Percentiles rank a stretch among this genome's conserved stretches.
These are phyloP conservation scores for Neoniphon sammara DNA, from an alignment of 2,797 vertebrate genomes.

Conservation along the genomic window DNA sequence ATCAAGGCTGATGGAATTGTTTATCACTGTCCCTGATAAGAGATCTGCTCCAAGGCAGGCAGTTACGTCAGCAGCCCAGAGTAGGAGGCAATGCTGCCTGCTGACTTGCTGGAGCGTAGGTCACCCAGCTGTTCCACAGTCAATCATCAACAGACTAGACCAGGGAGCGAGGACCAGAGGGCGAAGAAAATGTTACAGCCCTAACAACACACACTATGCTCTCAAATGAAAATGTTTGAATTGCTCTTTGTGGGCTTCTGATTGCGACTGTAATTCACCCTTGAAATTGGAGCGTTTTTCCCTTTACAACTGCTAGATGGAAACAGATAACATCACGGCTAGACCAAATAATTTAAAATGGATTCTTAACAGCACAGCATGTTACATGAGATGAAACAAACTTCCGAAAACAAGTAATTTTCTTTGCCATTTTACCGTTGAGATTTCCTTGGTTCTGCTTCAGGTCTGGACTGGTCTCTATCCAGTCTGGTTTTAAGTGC, in stretches of 20 bases:
- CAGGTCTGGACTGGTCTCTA: slow-evolving; percentile 81
- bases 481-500: slow-evolving; percentile 82
- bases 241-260: slow-evolving; percentile 17
- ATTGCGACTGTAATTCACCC: slow-evolving; percentile 17
- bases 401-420: background rate
- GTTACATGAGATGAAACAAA: slow-evolving; percentile 7
- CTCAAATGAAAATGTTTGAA: slow-evolving; percentile 18
- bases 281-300: background rate
- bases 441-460: slow-evolving; percentile 80
- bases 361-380: background rate
- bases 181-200: slow-evolving; percentile 15
- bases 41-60: slow-evolving; percentile 56
- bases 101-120: slow-evolving; percentile 73
- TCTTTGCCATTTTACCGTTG: slow-evolving; percentile 68
- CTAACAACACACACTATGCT: slow-evolving; percentile 28
- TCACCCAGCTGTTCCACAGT: slow-evolving; percentile 82
- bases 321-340: slow-evolving; percentile 9
- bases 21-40: slow-evolving; percentile 75
- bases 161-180: slow-evolving; percentile 29
- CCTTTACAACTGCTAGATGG: slow-evolving; percentile 4
- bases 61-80: slow-evolving; percentile 65
- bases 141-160: slow-evolving; percentile 81
- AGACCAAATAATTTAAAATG: background rate
- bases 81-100: slow-evolving; percentile 68
- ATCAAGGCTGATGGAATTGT: slow-evolving; percentile 64